A percentile compares a stretch with the other conserved stretches of the same genome.
phyloP scores from a whole-genome alignment of 2,113 vertebrate species.

The Lucifuga dentata region DNA sequence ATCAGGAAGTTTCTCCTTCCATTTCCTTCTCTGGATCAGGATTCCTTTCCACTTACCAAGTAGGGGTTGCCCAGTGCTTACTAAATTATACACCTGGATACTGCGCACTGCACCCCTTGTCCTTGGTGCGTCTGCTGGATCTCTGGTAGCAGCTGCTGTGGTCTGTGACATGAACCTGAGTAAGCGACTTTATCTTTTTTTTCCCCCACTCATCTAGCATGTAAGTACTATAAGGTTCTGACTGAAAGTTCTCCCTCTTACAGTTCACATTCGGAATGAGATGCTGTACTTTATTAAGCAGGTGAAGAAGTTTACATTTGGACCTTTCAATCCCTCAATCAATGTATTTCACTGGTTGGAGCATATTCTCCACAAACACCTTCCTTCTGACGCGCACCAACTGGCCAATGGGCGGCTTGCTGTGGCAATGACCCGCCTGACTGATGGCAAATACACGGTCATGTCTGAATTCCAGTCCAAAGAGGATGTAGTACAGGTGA shows the following conservation, averaged over 20 bases:
- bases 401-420: conserved; percentile 84
- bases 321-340: conserved; percentile 85
- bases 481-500: conserved; percentile 90
- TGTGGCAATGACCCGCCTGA: conserved; percentile 85
- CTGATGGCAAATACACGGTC: conserved; percentile 83
- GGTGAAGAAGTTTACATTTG: conserved; percentile 80
- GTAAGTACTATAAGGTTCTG: not conserved
- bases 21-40: conserved; percentile 88
- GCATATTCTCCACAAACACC: conserved; percentile 67
- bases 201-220: not conserved
- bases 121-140: conserved; percentile 86
- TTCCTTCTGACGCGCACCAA: conserved; percentile 87
- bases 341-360: conserved; percentile 82
- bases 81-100: conserved; percentile 81
- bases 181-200: conserved; percentile 63
- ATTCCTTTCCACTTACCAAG: conserved; percentile 86
- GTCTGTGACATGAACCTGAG: conserved; percentile 81
- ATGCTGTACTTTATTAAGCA: conserved; percentile 76
- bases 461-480: conserved; percentile 87
- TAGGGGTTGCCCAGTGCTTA: conserved; percentile 85
- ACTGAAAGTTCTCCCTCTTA: accelerated
- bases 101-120: conserved; percentile 77
- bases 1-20: conserved; percentile 54
- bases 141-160: conserved; percentile 85
- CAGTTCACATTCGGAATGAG: conserved; percentile 81